These are phyloP conservation scores for Lepilemur septentrionalis DNA, from an alignment of 2,797 vertebrate species.

Conservation along the genomic window DNA sequence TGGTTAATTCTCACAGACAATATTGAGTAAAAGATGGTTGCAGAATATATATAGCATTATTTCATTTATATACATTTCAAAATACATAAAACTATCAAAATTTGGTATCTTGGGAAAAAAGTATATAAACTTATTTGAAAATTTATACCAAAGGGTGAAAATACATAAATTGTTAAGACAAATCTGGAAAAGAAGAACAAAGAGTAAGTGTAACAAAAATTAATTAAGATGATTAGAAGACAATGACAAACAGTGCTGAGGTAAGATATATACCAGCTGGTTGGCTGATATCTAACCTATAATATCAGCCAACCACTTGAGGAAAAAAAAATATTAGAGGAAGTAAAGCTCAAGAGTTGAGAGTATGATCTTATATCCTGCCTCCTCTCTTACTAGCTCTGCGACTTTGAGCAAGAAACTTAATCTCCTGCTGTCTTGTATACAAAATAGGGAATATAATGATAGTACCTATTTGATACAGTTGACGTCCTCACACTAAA, in stretches of 20 bases:
- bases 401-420: neutral
- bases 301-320: neutral
- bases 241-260: neutral
- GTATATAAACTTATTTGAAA: neutral
- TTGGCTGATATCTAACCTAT: too few species aligned
- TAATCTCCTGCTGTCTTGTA: neutral
- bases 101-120: neutral
- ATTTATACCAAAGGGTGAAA: neutral
- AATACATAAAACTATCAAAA: neutral
- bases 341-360: neutral
- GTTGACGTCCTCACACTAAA: neutral
- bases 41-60: neutral
- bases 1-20: neutral
- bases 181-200: neutral
- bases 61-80: neutral
- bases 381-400: neutral
- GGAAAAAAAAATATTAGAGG: neutral
- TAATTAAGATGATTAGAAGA: neutral
- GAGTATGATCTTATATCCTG: neutral
- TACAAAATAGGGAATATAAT: neutral
- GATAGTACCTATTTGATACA: neutral
- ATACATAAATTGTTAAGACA: neutral
- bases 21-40: neutral
- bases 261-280: too few species aligned
- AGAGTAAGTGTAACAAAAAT: neutral